A percentile compares a stretch with the other conserved stretches of the same genome.
Conservation (phyloP, 2,113 vertebrate species). For the Onychostoma macrolepis region DNA sequence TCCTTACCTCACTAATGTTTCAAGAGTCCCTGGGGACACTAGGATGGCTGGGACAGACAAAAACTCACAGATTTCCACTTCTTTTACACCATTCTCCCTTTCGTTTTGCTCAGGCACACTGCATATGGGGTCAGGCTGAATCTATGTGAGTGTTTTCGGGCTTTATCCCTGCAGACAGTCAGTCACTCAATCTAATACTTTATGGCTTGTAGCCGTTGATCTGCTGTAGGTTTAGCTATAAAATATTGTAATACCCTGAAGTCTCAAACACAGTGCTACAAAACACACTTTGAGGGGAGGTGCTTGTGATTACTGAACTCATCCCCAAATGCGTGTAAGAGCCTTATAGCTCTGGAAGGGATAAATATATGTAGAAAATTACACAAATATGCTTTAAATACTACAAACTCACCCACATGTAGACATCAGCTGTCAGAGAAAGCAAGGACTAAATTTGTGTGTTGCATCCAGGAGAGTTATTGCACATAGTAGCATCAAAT, state of each 20-base stretch:
- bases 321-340: slow-evolving; percentile 20
- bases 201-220: background rate
- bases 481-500: background rate
- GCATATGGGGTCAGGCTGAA: background rate
- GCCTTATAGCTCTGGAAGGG: slow-evolving; percentile 7
- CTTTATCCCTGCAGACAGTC: background rate
- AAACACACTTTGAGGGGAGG: slow-evolving; percentile 25
- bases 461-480: background rate
- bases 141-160: background rate
- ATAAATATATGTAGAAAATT: slow-evolving; percentile 30
- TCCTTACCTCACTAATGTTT: slow-evolving; percentile 33
- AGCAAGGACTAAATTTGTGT: background rate
- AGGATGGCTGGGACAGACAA: slow-evolving; percentile 29
- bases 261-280: background rate
- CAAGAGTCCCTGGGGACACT: slow-evolving; percentile 42
- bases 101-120: background rate
- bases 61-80: slow-evolving; percentile 10
- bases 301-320: slow-evolving; percentile 13
- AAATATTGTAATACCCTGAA: slow-evolving; percentile 19
- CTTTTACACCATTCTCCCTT: background rate
- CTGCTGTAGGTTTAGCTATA: slow-evolving; percentile 28
- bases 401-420: background rate
- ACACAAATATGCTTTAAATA: slow-evolving; percentile 7
- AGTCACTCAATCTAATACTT: slow-evolving; percentile 7
- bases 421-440: background rate